Base-by-base conservation (phyloP, 2,797 vertebrate genomes). In the Centropyge bicolor region DNA sequence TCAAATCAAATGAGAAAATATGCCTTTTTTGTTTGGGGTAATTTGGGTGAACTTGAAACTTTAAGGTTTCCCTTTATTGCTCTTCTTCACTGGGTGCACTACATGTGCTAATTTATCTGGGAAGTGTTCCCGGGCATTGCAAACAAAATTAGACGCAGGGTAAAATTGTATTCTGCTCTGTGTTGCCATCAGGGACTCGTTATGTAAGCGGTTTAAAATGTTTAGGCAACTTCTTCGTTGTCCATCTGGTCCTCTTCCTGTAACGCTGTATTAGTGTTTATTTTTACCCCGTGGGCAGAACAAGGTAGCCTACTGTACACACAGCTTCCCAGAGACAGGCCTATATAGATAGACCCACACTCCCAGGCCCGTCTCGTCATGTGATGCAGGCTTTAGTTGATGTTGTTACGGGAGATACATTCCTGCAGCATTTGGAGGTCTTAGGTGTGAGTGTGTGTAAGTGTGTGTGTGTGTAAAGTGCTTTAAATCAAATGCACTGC, bases 331-430 rank as follows among this genome's bases (percentile, higher is more conserved):
- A 46, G 35, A 80, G 65, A 77, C 13, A 70, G 17, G 68, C 31
- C 19, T 49, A 68, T 68, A 81, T 45, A 45, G 16, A 57, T 19
- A 45, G 64, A 64, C 61, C 38, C 45, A 41, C 59, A 43, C 40
- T n/a, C 19, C 67, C 59, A 71, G 70, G 27, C 46, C 13, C 63
- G 45, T 43, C 72, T 61, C 63, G 84, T 92, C 91, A 92, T 86
- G 86, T 90, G 91, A 92, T 59, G 80, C 49, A 46, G 78, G 63
- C 81, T 89, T 88, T 92, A 73, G 80, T 79, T 93, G 80, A 94
- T 90, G 89, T 89, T 90, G 89, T 94, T 94, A 91, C 41, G 88
- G 83, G 85, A 94, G 89, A 91, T 63, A 87, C 88, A 93, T 91
- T 94, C 90, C 91, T 63, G 79, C 61, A 67, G 71, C 82, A 84